Evolutionary conservation across 2,113 vertebrate genomes (phyloP), one percentile per base, ranked within the genome.

Genomic region (Octodon degus): DNA sequence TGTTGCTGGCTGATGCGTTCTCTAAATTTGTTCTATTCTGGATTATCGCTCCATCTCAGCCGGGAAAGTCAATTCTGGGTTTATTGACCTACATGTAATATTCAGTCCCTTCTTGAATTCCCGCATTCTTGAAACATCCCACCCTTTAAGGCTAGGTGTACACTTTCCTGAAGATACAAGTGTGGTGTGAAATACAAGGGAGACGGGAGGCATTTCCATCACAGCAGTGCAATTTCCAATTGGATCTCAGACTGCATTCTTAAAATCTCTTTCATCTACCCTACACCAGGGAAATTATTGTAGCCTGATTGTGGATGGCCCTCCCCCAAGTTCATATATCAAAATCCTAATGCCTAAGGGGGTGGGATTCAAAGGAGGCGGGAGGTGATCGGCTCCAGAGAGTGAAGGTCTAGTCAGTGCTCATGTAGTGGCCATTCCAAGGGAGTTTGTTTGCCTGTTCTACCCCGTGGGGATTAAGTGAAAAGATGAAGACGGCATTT

Each of bases 71-170:
- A 53, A n/a, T 91, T 95, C 76, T 92, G 0, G 87, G 70, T 89
- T 96, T 95, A 96, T 84, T 97, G 97, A 95, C 92, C 95, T 96
- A 93, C 40, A 93, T 96, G 68, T 96, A 65, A 95, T 91, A 76
- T 87, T 91, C 62, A 93, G 86, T 9, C 34, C 34, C 37, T 47
- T 91, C 17, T 87, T 83, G 63, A 76, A 1, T 55, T 92, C 91
- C 70, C 76, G 89, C 40, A 14, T 87, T 93, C 81, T 32, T 74
- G 84, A 94, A 87, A 67, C 85, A 58, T 62, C 58, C n/a, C 50
- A 67, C 83, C 43, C 34, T 91, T 9, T 65, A 62, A 85, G 63
- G 50, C 50, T 74, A 82, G 24, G 19, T 72, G 58, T 62, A 40
- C 68, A 62, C 32, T 76, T 88, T 79, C 32, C 77, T 93, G 22